Percentiles rank a stretch among this genome's conserved stretches.
These are phyloP conservation scores for Hydrotaea diabolus DNA, from an alignment of 2,888 invertebrate species.

Conservation along the genomic window DNA sequence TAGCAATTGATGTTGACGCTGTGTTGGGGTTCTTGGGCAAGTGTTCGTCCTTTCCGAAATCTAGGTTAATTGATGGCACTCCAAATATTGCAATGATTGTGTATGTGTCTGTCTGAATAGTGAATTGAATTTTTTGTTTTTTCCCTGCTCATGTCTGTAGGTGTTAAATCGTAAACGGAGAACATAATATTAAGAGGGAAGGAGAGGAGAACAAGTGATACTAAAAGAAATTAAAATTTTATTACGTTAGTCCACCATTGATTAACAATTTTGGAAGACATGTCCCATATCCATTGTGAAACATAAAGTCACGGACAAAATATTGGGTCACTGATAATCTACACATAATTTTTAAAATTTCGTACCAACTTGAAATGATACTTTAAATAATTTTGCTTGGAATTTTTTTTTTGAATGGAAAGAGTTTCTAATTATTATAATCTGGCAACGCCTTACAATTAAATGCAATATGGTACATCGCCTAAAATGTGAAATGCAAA, in stretches of 20 bases:
- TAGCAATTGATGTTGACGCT: not conserved
- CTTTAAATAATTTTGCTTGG: too few species aligned
- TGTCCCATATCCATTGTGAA: too few species aligned
- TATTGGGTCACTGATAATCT: too few species aligned
- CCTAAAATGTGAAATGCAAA: too few species aligned
- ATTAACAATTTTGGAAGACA: too few species aligned
- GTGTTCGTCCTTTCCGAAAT: slow-evolving; percentile 16
- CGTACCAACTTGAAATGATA: too few species aligned
- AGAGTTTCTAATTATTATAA: too few species aligned
- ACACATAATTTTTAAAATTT: too few species aligned
- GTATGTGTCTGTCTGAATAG: not conserved
- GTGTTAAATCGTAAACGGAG: slow-evolving; percentile 26
- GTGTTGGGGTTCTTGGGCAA: not conserved
- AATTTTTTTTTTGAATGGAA: too few species aligned
- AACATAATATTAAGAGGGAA: not conserved
- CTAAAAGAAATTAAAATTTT: not conserved
- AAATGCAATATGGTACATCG: too few species aligned
- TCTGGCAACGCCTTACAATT: too few species aligned
- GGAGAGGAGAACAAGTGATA: not conserved
- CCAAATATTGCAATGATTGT: slow-evolving; percentile 22
- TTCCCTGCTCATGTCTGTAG: not conserved
- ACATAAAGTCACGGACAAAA: too few species aligned
- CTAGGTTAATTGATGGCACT: slow-evolving; percentile 55
- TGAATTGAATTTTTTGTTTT: not conserved
- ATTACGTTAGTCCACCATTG: not conserved